Evolutionary conservation across 2,797 vertebrate genomes (phyloP), one percentile per base, ranked within the genome.

Genomic region (Argentina silus): DNA sequence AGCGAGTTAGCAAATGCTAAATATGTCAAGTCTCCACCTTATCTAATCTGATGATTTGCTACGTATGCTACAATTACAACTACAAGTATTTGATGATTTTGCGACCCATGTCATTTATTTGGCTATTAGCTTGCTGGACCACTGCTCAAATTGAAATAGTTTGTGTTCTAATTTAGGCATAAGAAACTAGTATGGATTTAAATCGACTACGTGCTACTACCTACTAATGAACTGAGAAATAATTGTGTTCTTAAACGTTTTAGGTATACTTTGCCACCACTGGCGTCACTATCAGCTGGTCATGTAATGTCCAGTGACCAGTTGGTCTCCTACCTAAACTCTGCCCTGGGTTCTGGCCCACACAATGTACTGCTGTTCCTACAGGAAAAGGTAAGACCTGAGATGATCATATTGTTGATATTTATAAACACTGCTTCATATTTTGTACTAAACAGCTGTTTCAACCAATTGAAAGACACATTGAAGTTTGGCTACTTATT

Each of bases 281-380:
- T 86, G 62, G 76, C 83, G 6, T 79, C 91, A 3, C 83, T 90
- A 19, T 73, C 92, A 42, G 94, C 94, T 17, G 96, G 96, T 23
- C 95, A 96, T 75, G 92, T 96, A 73, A 90, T 93, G 1, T 91
- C 95, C 36, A 88, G 81, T 19, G 81, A 88, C 11, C 92, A 96
- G 81, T 68, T 96, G 61, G 70, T 82, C 2, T 81, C 87, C 66
- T 94, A 95, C 88, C 79, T 97, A 68, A 86, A 85, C 69, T 82
- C 93, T 10, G 94, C 91, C 27, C 83, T 96, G 56, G 83, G 85
- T 53, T 84, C 88, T 0, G 92, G 90, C 0, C 89, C 95, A 53
- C 92, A 90, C 73, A 97, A 93, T 0, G 92, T 96, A 78, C 84
- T 97, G 78, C 76, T 98, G 9, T 96, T 98, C 77, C 91, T 96